These are phyloP conservation scores for Ramphastos sulfuratus DNA, from an alignment of 2,113 vertebrate species.

Conservation along the genomic window DNA sequence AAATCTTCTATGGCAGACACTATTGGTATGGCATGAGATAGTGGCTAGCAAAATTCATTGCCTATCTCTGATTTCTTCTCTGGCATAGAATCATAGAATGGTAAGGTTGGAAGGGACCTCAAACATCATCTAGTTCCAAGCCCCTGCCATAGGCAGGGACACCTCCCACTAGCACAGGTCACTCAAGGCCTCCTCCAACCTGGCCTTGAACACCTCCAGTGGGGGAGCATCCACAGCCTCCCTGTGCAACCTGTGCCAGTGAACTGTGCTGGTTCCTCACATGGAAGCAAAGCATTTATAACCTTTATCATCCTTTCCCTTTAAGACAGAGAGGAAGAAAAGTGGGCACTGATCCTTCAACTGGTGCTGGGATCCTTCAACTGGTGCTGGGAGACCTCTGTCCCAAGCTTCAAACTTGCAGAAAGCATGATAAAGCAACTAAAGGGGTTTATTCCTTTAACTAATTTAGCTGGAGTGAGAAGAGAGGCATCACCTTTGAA, in stretches of 20 bases:
- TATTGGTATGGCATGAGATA: not conserved
- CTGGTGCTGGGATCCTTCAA: not conserved
- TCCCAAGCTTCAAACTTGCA: too few relatives aligned
- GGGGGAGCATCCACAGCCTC: too few relatives aligned
- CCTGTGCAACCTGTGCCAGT: too few relatives aligned
- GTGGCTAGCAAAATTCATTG: not conserved
- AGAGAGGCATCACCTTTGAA: not conserved
- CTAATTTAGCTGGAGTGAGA: not conserved
- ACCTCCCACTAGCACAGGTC: too few relatives aligned
- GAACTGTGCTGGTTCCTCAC: not conserved
- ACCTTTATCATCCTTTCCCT: not conserved
- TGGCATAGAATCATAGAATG: too few relatives aligned
- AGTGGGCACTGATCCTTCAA: accelerated
- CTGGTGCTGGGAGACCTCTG: not conserved
- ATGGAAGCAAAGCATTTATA: not conserved
- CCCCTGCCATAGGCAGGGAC: too few relatives aligned
- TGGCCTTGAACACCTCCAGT: too few relatives aligned
- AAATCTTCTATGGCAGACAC: not conserved
- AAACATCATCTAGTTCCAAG: too few relatives aligned
- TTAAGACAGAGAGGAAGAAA: not conserved
- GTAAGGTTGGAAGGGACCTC: too few relatives aligned
- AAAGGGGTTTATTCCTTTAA: not conserved
- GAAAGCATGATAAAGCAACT: not conserved
- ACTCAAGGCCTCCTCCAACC: too few relatives aligned
- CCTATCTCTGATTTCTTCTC: not conserved